These are phyloP conservation scores for Phragmatobia fuliginosa DNA, from an alignment of 2,888 invertebrate species.

Conservation along the genomic window DNA sequence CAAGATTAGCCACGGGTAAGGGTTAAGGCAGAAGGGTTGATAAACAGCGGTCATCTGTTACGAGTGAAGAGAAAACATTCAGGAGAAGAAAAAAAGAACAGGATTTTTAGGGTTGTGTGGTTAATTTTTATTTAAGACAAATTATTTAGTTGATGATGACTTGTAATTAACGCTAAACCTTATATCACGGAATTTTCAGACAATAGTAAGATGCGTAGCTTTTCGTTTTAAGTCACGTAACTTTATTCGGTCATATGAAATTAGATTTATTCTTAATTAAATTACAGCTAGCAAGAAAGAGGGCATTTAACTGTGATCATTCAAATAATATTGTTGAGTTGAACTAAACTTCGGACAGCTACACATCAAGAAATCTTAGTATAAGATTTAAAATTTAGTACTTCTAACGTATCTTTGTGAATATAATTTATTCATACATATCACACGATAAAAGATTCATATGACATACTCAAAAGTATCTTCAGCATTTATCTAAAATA, in stretches of 20 bases:
- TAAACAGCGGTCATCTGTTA: constrained; percentile 51
- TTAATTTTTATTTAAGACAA: not conserved
- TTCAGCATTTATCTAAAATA: not conserved
- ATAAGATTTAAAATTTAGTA: not conserved
- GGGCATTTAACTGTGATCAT: not conserved
- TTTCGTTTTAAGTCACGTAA: not conserved
- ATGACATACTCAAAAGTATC: too few species aligned
- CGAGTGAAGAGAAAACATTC: constrained; percentile 29
- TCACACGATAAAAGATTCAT: too few species aligned
- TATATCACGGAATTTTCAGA: not conserved
- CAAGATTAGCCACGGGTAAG: constrained; percentile 50
- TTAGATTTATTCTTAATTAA: not conserved
- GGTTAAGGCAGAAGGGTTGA: constrained; percentile 45
- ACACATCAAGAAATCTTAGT: not conserved
- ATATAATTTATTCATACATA: too few species aligned
- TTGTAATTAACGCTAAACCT: not conserved
- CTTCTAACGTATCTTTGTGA: not conserved
- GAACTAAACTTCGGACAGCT: not conserved
- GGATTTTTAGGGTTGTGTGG: not conserved
- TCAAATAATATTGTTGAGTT: not conserved
- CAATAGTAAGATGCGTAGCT: not conserved
- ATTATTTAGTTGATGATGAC: not conserved
- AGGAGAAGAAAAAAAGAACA: constrained; percentile 17
- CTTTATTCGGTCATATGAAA: not conserved
- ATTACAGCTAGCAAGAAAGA: not conserved